Evolutionary conservation across 2,797 vertebrate species (phyloP).

Genomic region (Otolemur crassicaudatus): DNA sequence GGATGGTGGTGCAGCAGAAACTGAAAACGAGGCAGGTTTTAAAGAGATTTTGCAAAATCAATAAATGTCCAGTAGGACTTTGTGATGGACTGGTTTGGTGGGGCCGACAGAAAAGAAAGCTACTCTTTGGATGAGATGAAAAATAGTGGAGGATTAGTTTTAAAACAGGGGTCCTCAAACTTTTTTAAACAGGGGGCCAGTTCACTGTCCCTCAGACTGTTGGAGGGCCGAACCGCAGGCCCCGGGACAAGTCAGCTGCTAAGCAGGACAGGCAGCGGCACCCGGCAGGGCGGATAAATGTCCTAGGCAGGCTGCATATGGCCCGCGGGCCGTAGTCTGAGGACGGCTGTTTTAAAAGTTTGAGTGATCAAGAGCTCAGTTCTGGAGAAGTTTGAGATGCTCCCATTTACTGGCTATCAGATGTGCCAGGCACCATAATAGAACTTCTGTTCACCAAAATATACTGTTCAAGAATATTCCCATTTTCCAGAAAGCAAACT

Average conservation of each 20-base stretch:
- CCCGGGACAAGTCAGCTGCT: too few species aligned
- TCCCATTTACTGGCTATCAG: neutral
- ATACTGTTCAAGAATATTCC: neutral
- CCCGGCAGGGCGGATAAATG: too few species aligned
- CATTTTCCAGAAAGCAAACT: neutral
- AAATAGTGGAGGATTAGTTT: neutral
- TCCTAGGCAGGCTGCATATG: too few species aligned
- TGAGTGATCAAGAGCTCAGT: neutral
- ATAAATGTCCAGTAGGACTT: neutral
- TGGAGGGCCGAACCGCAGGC: too few species aligned
- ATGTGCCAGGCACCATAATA: neutral
- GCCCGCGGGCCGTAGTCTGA: too few species aligned
- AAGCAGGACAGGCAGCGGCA: too few species aligned
- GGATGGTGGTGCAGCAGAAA: neutral
- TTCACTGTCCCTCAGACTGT: too few species aligned
- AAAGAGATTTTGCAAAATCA: neutral
- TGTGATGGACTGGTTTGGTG: neutral
- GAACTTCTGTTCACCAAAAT: neutral
- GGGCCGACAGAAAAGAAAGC: neutral
- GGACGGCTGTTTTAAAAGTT: neutral
- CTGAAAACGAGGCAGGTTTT: neutral
- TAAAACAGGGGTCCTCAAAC: too few species aligned
- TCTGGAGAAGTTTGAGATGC: neutral
- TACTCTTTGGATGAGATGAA: neutral
- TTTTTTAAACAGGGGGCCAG: too few species aligned